Evolutionary conservation across 1,140 invertebrate species (phyloP).

Genomic region (Spodoptera frugiperda): DNA sequence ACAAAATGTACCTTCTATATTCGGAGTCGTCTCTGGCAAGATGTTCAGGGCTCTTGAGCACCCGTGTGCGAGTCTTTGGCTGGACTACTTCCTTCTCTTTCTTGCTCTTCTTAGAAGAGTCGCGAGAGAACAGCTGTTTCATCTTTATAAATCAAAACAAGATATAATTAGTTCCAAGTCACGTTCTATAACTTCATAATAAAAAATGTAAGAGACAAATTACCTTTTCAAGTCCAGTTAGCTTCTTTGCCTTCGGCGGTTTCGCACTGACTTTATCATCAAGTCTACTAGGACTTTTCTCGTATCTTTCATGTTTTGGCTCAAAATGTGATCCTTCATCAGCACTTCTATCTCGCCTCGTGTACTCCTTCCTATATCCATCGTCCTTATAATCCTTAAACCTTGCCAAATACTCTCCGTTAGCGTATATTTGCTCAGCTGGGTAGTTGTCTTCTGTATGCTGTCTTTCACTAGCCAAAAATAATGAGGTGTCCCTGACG

Average conservation of each 20-base stretch:
- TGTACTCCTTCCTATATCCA: slow-evolving; percentile 84
- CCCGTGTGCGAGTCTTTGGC: slow-evolving; percentile 80
- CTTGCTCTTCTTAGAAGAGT: slow-evolving; percentile 88
- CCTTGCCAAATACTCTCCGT: slow-evolving; percentile 74
- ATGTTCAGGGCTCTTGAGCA: slow-evolving; percentile 86
- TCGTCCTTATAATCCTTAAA: slow-evolving; percentile 76
- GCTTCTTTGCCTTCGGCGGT: slow-evolving; percentile 88
- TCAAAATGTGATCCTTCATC: slow-evolving; percentile 88
- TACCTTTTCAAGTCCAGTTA: slow-evolving; percentile 89
- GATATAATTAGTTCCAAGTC: background rate
- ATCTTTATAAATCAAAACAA: slow-evolving; percentile 69
- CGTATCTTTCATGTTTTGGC: slow-evolving; percentile 87
- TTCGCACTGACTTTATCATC: slow-evolving; percentile 86
- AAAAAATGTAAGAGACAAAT: slow-evolving; percentile 48
- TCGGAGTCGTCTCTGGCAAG: slow-evolving; percentile 86
- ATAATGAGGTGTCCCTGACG: slow-evolving; percentile 87
- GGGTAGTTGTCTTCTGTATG: slow-evolving; percentile 88
- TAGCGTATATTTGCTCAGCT: slow-evolving; percentile 80
- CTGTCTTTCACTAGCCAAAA: slow-evolving; percentile 89
- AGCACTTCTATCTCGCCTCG: slow-evolving; percentile 87
- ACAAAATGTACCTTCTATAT: slow-evolving; percentile 81
- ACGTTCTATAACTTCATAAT: background rate
- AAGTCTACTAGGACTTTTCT: slow-evolving; percentile 79
- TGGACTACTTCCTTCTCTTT: slow-evolving; percentile 86
- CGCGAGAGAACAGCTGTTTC: slow-evolving; percentile 87